These are phyloP conservation scores for Microctonus brassicae DNA, from an alignment of 2,888 invertebrate genomes.

Conservation along the genomic window DNA sequence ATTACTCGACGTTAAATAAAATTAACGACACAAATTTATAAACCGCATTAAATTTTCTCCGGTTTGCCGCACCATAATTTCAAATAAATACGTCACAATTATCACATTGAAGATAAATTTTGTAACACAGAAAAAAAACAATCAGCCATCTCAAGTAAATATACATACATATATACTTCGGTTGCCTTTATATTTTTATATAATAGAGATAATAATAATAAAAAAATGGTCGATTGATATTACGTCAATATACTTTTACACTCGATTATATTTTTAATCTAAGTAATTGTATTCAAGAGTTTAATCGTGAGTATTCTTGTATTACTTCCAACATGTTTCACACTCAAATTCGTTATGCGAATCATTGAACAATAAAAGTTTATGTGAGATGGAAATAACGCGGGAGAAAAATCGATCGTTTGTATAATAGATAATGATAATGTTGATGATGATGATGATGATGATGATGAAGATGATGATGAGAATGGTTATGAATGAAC, in stretches of 20 bases:
- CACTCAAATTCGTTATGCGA: not conserved
- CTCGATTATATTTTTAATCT: not conserved
- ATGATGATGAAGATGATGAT: too few relatives aligned
- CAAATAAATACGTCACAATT: not conserved
- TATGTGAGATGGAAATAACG: conserved; percentile 9
- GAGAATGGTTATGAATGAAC: not conserved
- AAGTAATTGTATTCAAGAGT: not conserved
- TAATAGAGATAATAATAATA: too few relatives aligned
- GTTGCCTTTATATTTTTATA: too few relatives aligned
- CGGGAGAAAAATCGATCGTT: not conserved
- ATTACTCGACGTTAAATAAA: not conserved
- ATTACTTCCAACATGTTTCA: not conserved
- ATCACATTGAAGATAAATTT: not conserved
- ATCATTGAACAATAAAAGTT: conserved; percentile 7
- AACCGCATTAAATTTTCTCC: not conserved
- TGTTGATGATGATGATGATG: too few relatives aligned
- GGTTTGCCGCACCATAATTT: not conserved
- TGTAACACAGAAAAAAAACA: not conserved
- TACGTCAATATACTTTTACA: not conserved
- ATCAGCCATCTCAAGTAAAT: not conserved
- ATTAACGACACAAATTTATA: not conserved
- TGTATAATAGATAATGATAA: too few relatives aligned
- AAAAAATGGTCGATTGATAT: not conserved
- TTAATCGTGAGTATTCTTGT: not conserved
- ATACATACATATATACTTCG: too few relatives aligned